Conservation (phyloP, 1,140 invertebrate genomes). For the Leptinotarsa defecta region DNA sequence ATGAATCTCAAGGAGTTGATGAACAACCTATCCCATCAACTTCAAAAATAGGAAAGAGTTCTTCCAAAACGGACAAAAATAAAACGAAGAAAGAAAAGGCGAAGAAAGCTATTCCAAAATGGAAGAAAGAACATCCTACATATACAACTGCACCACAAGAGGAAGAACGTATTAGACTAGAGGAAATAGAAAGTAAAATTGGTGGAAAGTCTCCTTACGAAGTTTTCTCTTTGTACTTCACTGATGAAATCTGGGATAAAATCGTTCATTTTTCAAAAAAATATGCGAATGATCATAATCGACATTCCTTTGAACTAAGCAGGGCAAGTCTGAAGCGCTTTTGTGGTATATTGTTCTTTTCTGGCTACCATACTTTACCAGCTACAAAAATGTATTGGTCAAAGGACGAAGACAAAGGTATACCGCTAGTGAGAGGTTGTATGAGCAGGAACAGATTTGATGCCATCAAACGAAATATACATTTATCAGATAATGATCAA, state of each 20-base stretch:
- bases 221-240: not conserved
- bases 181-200: conserved; percentile 6
- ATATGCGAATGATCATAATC: conserved; percentile 7
- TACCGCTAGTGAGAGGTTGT: not conserved
- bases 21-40: conserved; percentile 1
- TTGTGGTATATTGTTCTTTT: conserved; percentile 5
- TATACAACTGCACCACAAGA: not conserved
- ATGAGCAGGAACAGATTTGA: not conserved
- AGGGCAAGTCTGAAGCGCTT: conserved; percentile 1
- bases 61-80: not conserved
- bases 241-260: not conserved
- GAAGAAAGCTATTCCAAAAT: conserved; percentile 2
- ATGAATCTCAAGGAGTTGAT: conserved; percentile 3
- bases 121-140: not conserved
- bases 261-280: not conserved
- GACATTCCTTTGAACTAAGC: conserved; percentile 1
- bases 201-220: not conserved
- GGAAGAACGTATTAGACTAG: not conserved
- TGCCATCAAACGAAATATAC: conserved; percentile 1
- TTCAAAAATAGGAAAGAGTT: too few relatives aligned
- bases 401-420: not conserved
- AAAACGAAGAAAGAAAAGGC: not conserved
- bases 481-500: not conserved
- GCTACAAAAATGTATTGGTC: conserved; percentile 4
- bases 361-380: not conserved